These are phyloP conservation scores for Hyphantria cunea DNA, from an alignment of 1,140 invertebrate species.

Conservation along the genomic window DNA sequence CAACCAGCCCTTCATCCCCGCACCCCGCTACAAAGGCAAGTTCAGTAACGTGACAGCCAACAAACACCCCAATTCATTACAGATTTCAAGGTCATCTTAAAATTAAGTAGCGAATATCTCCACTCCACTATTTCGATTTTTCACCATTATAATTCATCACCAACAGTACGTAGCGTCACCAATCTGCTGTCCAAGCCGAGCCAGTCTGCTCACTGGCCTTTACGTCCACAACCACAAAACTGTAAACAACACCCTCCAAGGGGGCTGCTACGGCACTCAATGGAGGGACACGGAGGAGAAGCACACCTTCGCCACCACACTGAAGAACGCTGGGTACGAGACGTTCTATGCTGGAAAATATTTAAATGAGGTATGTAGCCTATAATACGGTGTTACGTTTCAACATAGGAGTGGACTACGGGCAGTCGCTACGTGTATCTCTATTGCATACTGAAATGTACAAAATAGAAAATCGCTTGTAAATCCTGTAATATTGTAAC, in stretches of 20 bases:
- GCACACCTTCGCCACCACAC: conserved; percentile 85
- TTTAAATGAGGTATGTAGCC: conserved; percentile 86
- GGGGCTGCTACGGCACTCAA: conserved; percentile 87
- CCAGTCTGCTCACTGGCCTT: conserved; percentile 91
- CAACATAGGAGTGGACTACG: too few relatives aligned
- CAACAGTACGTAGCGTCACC: conserved; percentile 89
- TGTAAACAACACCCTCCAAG: conserved; percentile 89
- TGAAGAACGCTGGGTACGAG: conserved; percentile 85
- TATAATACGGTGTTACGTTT: too few relatives aligned
- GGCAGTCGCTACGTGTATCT: too few relatives aligned
- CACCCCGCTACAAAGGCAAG: conserved; percentile 85
- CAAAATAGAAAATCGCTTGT: too few relatives aligned
- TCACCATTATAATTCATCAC: neutral
- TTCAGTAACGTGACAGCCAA: conserved; percentile 85
- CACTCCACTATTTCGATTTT: too few relatives aligned
- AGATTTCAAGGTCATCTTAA: too few relatives aligned
- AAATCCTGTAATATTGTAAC: too few relatives aligned
- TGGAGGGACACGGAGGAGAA: conserved; percentile 87
- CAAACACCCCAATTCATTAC: conserved; percentile 87
- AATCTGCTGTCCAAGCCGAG: conserved; percentile 94
- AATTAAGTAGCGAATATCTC: too few relatives aligned
- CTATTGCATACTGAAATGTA: too few relatives aligned
- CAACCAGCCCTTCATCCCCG: conserved; percentile 92
- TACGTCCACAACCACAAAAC: conserved; percentile 93
- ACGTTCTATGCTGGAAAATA: conserved; percentile 95